phyloP scores from a whole-genome alignment of 2,888 invertebrate genomes.

The Euzophera pinguis region DNA sequence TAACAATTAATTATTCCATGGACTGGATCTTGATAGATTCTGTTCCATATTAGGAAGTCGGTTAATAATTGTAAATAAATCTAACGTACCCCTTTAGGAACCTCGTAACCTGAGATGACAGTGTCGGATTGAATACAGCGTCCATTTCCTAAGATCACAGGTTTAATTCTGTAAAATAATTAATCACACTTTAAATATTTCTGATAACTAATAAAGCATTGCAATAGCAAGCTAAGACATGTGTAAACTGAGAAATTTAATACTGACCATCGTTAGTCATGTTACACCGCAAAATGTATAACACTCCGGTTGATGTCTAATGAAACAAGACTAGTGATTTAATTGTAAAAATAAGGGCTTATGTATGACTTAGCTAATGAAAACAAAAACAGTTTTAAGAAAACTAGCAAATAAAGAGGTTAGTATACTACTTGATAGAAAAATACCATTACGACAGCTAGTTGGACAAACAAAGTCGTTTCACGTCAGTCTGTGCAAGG shows the following conservation, averaged over 20 bases:
- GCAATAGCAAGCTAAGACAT: constrained; percentile 22
- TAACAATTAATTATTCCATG: too few species aligned
- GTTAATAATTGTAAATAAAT: not conserved
- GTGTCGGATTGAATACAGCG: constrained; percentile 87
- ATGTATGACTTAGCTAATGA: too few species aligned
- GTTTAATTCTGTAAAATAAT: constrained; percentile 83
- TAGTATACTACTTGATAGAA: too few species aligned
- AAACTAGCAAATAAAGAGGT: too few species aligned
- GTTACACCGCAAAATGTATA: constrained; percentile 30
- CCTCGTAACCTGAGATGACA: constrained; percentile 86
- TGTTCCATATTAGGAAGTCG: too few species aligned
- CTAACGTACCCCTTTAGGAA: constrained; percentile 87
- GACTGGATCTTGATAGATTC: too few species aligned
- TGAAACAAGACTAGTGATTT: too few species aligned
- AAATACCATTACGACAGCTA: too few species aligned
- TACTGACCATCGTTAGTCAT: constrained; percentile 38
- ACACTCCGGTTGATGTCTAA: not conserved
- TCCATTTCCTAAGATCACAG: constrained; percentile 90
- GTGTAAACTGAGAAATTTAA: constrained; percentile 37
- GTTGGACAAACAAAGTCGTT: not conserved
- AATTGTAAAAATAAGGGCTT: too few species aligned
- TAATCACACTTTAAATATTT: too few species aligned
- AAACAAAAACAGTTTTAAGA: too few species aligned
- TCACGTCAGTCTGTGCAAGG: not conserved
- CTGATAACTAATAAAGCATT: not conserved